Evolutionary conservation across 2,888 invertebrate species (phyloP).

Genomic region (Nomada fucata): DNA sequence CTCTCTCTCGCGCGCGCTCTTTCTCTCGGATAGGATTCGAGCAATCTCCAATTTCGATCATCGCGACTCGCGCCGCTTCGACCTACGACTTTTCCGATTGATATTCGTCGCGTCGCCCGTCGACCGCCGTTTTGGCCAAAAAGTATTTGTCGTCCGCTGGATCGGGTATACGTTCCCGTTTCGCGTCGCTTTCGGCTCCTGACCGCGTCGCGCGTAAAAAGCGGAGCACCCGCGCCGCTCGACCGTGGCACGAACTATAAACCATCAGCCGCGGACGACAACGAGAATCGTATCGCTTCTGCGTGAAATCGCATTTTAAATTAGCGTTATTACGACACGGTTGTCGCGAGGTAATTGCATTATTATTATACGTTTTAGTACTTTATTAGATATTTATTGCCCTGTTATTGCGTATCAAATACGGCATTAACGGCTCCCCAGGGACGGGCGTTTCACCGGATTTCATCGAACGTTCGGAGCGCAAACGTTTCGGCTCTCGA

Average conservation of each 20-base stretch:
- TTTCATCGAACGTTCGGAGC: conserved; percentile 36
- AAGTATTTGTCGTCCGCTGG: neutral
- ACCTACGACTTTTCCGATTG: conserved; percentile 27
- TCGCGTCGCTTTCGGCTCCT: no score
- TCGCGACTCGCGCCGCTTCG: conserved; percentile 7
- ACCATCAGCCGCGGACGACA: conserved; percentile 9
- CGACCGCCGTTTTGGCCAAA: neutral
- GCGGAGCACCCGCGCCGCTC: no score
- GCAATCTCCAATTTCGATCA: conserved; percentile 23
- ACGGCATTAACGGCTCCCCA: conserved; percentile 57
- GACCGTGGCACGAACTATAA: neutral
- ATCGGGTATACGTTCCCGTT: neutral
- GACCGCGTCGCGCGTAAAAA: neutral
- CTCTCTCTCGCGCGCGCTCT: no score
- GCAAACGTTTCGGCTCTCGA: conserved; percentile 12
- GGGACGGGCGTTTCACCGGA: conserved; percentile 48
- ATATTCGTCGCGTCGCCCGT: neutral
- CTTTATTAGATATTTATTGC: conserved; percentile 67
- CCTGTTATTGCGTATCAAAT: conserved; percentile 68
- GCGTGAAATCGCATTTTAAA: conserved; percentile 61
- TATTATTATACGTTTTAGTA: conserved; percentile 68
- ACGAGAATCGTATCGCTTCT: conserved; percentile 28
- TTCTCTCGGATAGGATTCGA: neutral
- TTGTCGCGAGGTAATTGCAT: conserved; percentile 60
- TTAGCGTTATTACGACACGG: conserved; percentile 60